Evolutionary conservation across 2,797 vertebrate genomes (phyloP).

Genomic region (Helarctos malayanus): DNA sequence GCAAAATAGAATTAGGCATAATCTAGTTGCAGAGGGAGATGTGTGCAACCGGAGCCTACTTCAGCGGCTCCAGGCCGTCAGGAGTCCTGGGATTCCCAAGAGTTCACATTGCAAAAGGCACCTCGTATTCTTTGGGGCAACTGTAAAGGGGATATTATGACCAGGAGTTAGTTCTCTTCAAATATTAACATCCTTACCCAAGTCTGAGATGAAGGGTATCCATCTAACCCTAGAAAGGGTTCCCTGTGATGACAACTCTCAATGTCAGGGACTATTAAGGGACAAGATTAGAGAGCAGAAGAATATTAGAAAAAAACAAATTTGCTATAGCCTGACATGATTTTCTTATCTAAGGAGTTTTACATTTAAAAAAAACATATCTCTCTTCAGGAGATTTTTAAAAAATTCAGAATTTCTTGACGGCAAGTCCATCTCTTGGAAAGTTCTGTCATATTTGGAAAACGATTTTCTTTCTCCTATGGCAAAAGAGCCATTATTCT

Average conservation of each 20-base stretch:
- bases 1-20: not conserved
- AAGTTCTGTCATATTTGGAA: not conserved
- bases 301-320: not conserved
- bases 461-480: not conserved
- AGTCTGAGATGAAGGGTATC: not conserved
- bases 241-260: not conserved
- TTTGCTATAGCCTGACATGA: not conserved
- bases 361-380: constrained; percentile 4
- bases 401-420: not conserved
- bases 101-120: not conserved
- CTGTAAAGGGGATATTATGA: not conserved
- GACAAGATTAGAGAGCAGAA: not conserved
- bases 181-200: not conserved
- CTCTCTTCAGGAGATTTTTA: not conserved
- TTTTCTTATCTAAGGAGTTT: not conserved
- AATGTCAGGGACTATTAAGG: not conserved
- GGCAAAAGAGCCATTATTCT: not conserved
- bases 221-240: not conserved
- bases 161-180: not conserved
- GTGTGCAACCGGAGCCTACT: not conserved
- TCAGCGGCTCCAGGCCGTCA: not conserved
- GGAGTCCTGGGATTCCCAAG: not conserved
- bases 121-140: not conserved
- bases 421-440: not conserved
- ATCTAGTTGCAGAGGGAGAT: not conserved